Evolutionary conservation across 2,797 vertebrate genomes (phyloP).

Genomic region (Chloroceryle inda): DNA sequence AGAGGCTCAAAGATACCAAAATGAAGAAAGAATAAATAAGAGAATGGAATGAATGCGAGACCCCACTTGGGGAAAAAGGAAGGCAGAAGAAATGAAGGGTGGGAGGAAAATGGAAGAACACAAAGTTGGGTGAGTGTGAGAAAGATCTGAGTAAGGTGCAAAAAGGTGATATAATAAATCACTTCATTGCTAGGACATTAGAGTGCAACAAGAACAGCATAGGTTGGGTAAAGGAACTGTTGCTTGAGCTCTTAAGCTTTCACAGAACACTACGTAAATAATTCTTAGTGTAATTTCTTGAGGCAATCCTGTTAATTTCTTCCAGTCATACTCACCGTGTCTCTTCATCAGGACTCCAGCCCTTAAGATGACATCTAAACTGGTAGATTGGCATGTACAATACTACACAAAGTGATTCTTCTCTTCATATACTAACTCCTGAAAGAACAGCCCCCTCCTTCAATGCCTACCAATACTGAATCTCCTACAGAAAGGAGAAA

Average conservation of each 20-base stretch:
- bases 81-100: neutral
- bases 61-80: neutral
- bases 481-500: neutral
- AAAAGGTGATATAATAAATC: neutral
- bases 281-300: neutral
- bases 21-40: neutral
- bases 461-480: rapidly evolving
- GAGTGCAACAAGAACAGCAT: neutral
- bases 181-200: neutral
- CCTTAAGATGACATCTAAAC: neutral
- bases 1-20: neutral
- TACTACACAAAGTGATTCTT: neutral
- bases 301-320: neutral
- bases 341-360: neutral
- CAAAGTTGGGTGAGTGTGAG: neutral
- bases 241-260: neutral
- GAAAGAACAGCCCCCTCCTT: neutral
- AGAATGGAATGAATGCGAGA: neutral
- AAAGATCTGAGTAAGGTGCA: neutral
- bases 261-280: neutral
- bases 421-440: neutral
- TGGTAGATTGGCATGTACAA: neutral
- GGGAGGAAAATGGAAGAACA: neutral
- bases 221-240: neutral
- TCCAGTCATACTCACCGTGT: neutral